These are phyloP conservation scores for Lepidurus couesii DNA, from an alignment of 1,140 invertebrate species.

Conservation along the genomic window DNA sequence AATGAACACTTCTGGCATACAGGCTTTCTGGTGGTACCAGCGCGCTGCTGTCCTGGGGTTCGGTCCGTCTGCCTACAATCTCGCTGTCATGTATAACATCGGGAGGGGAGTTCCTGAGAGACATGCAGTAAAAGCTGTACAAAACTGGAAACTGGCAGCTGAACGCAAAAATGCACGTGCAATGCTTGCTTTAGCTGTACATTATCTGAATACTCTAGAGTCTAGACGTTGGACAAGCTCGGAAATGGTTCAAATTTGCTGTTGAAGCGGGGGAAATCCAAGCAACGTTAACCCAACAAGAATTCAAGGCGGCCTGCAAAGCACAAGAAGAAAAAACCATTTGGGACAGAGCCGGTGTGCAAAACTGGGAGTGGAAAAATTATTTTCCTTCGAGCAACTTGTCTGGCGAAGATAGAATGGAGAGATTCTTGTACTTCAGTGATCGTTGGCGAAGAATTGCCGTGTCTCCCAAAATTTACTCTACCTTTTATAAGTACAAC, in stretches of 20 bases:
- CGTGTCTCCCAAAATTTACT: neutral
- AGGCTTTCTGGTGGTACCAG: neutral
- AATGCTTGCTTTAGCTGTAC: conserved; percentile 29
- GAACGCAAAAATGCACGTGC: conserved; percentile 9
- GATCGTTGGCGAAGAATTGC: neutral
- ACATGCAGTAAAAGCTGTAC: conserved; percentile 31
- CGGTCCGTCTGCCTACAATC: conserved; percentile 29
- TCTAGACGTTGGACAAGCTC: neutral
- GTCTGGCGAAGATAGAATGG: too few relatives aligned
- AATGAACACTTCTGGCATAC: neutral
- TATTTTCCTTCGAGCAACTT: too few relatives aligned
- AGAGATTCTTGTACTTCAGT: neutral
- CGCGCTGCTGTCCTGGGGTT: conserved; percentile 24
- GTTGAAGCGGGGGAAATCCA: neutral
- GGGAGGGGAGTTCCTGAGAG: neutral
- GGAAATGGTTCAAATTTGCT: neutral
- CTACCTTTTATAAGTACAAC: neutral
- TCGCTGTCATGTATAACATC: conserved; percentile 24
- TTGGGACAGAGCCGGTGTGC: too few relatives aligned
- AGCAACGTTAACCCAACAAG: neutral
- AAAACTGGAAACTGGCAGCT: conserved; percentile 32
- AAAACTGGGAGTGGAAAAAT: too few relatives aligned
- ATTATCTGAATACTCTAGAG: neutral
- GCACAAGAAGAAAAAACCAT: neutral
- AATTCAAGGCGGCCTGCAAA: too few relatives aligned